A percentile compares a stretch with the other conserved stretches of the same genome.
Conservation (phyloP, 2,113 vertebrate species). For the Hemichromis elongatus region DNA sequence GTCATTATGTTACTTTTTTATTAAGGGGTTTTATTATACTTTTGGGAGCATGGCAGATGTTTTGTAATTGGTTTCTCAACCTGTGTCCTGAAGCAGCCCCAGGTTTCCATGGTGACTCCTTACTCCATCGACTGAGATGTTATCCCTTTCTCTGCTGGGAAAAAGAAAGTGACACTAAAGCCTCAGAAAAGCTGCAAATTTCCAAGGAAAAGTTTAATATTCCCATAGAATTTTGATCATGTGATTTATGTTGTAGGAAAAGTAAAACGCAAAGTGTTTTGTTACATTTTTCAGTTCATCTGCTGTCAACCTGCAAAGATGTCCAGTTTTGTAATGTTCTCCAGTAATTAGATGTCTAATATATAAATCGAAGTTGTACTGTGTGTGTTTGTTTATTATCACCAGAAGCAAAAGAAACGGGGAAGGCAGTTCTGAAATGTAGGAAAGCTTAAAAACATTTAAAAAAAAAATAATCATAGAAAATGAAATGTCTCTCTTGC, state of each 20-base stretch:
- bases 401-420: neutral
- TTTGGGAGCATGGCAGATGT: neutral
- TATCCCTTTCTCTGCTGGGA: neutral
- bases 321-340: neutral
- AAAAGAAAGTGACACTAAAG: neutral
- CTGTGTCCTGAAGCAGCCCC: slow-evolving; percentile 23
- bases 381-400: neutral
- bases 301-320: neutral
- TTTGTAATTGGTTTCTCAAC: slow-evolving; percentile 16
- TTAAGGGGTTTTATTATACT: neutral
- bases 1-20: neutral
- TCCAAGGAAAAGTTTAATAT: neutral
- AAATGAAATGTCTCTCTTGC: fast-evolving
- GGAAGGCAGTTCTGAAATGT: neutral
- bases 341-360: neutral
- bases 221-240: neutral
- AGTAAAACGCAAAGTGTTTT: neutral
- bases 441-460: neutral
- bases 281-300: neutral
- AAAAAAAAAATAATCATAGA: neutral
- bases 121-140: slow-evolving; percentile 20
- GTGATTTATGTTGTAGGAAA: neutral
- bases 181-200: neutral
- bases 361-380: neutral
- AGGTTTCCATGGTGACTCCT: slow-evolving; percentile 55